Evolutionary conservation across 1,140 invertebrate genomes (phyloP), one percentile per base, ranked within the genome.

Genomic region (Monomorium pharaonis): DNA sequence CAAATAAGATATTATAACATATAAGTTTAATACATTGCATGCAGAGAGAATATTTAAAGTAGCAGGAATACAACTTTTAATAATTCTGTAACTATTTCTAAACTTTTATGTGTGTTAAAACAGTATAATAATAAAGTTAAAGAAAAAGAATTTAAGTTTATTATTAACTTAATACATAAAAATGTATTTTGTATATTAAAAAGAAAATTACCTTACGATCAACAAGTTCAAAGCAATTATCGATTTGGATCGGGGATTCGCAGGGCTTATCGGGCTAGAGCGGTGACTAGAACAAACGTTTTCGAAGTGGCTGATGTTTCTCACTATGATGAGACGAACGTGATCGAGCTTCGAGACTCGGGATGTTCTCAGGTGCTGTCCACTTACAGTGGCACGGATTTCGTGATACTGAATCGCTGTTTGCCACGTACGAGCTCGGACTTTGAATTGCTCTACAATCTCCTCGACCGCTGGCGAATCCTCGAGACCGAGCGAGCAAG

Each of bases 401-500:
- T 91, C 78, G 83, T 80, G 78, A 91, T 89, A 85, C 44, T 92
- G 80, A 91, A 90, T 87, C 88, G 88, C 80, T 54, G 69, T 49
- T 56, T 89, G n/a, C 84, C 83, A 47, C 85, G 72, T 37, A 96
- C 96, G 14, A 95, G 95, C 67, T 95, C 95, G 89, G 96, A 97
- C 92, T 97, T 97, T 90, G 96, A 96, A 88, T 96, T 96, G 93
- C 92, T 97, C 2, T 96, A 96, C 87, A 95, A 91, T 54, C 81
- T 96, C 95, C 95, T 97, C 14, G 96, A 97, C 78, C 95, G 96
- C 37, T 97, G 97, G 97, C 96, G 97, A 92, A 95, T 96, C 85
- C 95, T 95, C 18, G 96, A 97, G 94, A 96, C 96, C 51, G 93
- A 96, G 76, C 94, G 96, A 78, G 96, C 92, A 24, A 97, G 89